These are phyloP conservation scores for Sandelia bainsii DNA, from an alignment of 2,797 vertebrate species.

Conservation along the genomic window DNA sequence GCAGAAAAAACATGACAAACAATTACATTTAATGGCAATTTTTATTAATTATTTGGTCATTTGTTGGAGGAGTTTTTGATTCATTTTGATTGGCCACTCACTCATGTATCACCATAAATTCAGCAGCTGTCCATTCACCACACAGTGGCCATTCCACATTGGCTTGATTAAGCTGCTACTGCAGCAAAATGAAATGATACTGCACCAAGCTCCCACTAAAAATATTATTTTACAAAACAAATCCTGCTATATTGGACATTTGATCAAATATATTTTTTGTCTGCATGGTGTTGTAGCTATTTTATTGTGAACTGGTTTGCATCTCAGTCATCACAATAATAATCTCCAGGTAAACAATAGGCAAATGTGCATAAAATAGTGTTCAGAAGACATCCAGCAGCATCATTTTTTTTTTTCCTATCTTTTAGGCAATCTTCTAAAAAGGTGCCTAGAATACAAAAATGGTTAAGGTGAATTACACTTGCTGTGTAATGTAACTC, in stretches of 20 bases:
- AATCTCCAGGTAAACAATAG: neutral
- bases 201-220: neutral
- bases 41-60: neutral
- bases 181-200: neutral
- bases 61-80: neutral
- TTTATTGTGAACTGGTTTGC: neutral
- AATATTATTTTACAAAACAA: neutral
- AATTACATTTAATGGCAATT: neutral
- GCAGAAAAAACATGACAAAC: neutral
- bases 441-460: neutral
- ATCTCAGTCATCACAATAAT: too few relatives aligned
- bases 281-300: too few relatives aligned
- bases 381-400: too few relatives aligned
- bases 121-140: slow-evolving; percentile 3
- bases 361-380: neutral
- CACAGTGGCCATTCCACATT: neutral
- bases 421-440: slow-evolving; percentile 15
- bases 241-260: too few relatives aligned
- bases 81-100: neutral
- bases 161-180: neutral
- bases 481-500: slow-evolving; percentile 9
- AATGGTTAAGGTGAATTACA: slow-evolving; percentile 17
- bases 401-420: neutral
- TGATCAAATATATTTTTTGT: too few relatives aligned
- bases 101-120: neutral